A percentile compares a stretch with the other conserved stretches of the same genome.
Evolutionary conservation across 1,140 invertebrate species (phyloP).

Genomic region (Tetramorium simillimum): DNA sequence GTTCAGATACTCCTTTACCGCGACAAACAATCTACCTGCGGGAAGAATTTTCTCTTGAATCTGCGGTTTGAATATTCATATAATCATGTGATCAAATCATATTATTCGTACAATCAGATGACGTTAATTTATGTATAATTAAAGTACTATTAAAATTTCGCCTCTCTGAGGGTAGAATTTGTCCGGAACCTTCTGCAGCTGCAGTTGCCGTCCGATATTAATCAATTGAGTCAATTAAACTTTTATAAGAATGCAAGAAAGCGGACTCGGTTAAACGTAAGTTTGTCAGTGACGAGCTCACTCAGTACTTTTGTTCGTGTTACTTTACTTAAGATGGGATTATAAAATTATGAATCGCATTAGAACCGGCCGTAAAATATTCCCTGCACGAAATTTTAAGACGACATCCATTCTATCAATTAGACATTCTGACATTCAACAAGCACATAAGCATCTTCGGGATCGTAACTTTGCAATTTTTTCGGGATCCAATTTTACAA

Average conservation of each 20-base stretch:
- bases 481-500: not conserved
- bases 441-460: not conserved
- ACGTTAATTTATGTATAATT: slow-evolving; percentile 44
- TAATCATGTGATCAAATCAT: not conserved
- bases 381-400: not conserved
- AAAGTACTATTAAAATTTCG: slow-evolving; percentile 14
- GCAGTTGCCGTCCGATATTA: slow-evolving; percentile 5
- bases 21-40: not conserved
- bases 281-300: slow-evolving; percentile 13
- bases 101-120: slow-evolving; percentile 26
- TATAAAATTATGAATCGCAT: slow-evolving; percentile 38
- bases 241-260: slow-evolving; percentile 31
- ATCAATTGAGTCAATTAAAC: slow-evolving; percentile 55
- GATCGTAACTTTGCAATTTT: too few species aligned
- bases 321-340: slow-evolving; percentile 27
- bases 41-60: not conserved
- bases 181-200: not conserved
- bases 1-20: not conserved
- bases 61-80: slow-evolving; percentile 35
- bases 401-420: not conserved
- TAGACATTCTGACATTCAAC: not conserved
- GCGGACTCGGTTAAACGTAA: slow-evolving; percentile 21
- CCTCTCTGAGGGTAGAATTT: not conserved
- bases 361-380: slow-evolving; percentile 23
- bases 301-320: slow-evolving; percentile 28